Percentiles rank a stretch among this genome's conserved stretches.
phyloP scores from a whole-genome alignment of 2,888 invertebrate species.

The Diaperis boleti region DNA sequence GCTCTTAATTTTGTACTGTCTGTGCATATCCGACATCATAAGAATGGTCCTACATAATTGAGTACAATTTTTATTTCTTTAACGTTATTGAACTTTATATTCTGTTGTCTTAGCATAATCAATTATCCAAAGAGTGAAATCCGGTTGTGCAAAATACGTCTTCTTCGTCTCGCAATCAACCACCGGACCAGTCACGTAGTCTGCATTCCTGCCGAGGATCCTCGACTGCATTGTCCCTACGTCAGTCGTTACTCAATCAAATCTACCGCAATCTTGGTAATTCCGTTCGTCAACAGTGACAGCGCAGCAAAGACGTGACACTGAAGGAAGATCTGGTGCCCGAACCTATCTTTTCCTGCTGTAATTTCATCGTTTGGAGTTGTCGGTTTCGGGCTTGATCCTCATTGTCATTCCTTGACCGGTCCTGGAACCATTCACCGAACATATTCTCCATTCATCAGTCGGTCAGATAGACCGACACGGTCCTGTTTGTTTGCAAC shows the following conservation, averaged over 20 bases:
- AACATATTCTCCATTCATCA: slow-evolving; percentile 60
- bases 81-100: no score
- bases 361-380: slow-evolving; percentile 47
- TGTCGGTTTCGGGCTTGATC: slow-evolving; percentile 46
- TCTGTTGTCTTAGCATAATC: no score
- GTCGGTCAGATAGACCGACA: slow-evolving; percentile 51
- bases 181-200: slow-evolving; percentile 56
- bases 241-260: slow-evolving; percentile 66
- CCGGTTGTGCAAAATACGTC: slow-evolving; percentile 33
- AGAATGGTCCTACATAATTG: no score
- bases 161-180: slow-evolving; percentile 34
- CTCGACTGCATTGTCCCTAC: slow-evolving; percentile 60
- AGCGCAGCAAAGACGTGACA: slow-evolving; percentile 49
- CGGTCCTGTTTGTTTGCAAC: slow-evolving; percentile 49
- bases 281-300: slow-evolving; percentile 54
- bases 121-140: slow-evolving; percentile 30
- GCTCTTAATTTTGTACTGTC: no score
- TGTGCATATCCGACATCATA: no score
- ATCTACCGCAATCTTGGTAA: slow-evolving; percentile 55
- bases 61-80: no score
- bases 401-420: slow-evolving; percentile 59
- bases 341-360: slow-evolving; percentile 50
- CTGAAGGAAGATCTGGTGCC: slow-evolving; percentile 38
- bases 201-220: slow-evolving; percentile 57
- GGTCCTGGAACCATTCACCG: slow-evolving; percentile 54